A percentile compares a stretch with the other conserved stretches of the same genome.
Conservation (phyloP, 2,797 vertebrate genomes). For the Dipus sagitta region DNA sequence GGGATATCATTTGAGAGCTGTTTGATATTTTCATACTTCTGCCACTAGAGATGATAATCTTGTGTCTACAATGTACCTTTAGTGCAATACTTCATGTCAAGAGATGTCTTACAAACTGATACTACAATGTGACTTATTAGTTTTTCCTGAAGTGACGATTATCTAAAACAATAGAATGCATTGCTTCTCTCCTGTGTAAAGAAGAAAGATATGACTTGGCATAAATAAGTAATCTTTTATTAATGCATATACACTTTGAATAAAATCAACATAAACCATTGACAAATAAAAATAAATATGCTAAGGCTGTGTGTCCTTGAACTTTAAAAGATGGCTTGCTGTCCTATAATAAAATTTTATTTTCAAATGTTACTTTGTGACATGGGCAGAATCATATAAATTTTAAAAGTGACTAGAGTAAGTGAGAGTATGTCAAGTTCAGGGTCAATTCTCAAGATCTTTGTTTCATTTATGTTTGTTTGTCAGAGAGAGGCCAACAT, state of each 20-base stretch:
- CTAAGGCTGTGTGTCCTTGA: slow-evolving; percentile 4
- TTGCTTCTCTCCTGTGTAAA: not conserved
- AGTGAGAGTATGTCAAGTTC: not conserved
- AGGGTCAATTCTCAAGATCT: not conserved
- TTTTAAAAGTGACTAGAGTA: slow-evolving; percentile 29
- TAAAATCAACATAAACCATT: slow-evolving; percentile 46
- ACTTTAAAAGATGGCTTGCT: slow-evolving; percentile 51
- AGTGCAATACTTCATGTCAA: slow-evolving; percentile 49
- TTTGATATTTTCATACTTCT: slow-evolving; percentile 13
- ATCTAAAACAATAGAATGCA: slow-evolving; percentile 46
- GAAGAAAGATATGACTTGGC: slow-evolving; percentile 18
- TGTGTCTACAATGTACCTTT: not conserved
- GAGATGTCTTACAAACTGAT: slow-evolving; percentile 53
- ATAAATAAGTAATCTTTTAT: slow-evolving; percentile 65
- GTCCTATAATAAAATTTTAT: slow-evolving; percentile 46
- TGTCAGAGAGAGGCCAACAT: slow-evolving; percentile 22
- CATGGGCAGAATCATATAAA: not conserved
- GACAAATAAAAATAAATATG: slow-evolving; percentile 62
- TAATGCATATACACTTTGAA: slow-evolving; percentile 63
- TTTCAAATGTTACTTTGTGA: slow-evolving; percentile 49
- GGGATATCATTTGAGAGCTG: not conserved
- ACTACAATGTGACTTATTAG: slow-evolving; percentile 18
- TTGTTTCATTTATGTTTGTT: slow-evolving; percentile 62
- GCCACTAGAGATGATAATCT: slow-evolving; percentile 53
- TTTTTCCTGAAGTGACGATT: slow-evolving; percentile 33